Percentiles rank a stretch among this genome's conserved stretches.
Evolutionary conservation across 2,113 vertebrate species (phyloP).

Genomic region (Nothoprocta pentlandii): DNA sequence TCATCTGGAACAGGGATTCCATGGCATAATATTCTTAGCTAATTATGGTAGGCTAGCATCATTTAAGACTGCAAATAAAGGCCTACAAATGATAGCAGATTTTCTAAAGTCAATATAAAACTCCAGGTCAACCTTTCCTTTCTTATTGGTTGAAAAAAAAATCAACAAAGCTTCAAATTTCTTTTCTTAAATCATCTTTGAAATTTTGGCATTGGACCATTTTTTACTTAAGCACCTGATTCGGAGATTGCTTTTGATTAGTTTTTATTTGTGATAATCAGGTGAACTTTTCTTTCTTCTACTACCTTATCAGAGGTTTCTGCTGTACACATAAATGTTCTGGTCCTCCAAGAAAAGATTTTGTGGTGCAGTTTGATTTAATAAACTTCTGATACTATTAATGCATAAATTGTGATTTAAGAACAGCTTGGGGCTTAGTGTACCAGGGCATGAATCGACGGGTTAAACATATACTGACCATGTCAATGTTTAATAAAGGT

Average conservation of each 20-base stretch:
- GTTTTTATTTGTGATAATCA: background rate
- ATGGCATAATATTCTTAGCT: slow-evolving; percentile 74
- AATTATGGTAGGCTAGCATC: background rate
- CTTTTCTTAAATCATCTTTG: background rate
- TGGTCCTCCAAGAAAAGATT: background rate
- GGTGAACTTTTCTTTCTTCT: background rate
- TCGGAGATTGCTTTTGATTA: background rate
- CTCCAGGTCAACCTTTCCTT: background rate
- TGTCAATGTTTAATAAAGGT: background rate
- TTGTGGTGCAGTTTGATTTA: background rate
- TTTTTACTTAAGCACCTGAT: background rate
- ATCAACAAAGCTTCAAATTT: background rate
- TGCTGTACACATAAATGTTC: background rate
- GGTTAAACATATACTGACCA: background rate
- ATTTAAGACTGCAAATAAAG: slow-evolving; percentile 69
- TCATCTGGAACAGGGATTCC: slow-evolving; percentile 83
- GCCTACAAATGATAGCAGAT: slow-evolving; percentile 58
- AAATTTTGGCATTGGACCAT: background rate
- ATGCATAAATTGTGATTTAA: background rate
- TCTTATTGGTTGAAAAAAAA: background rate
- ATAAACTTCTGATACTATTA: background rate
- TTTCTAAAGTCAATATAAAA: slow-evolving; percentile 73
- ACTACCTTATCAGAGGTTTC: background rate
- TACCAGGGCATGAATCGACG: background rate
- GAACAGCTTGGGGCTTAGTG: background rate